A percentile compares a stretch with the other conserved stretches of the same genome.
Evolutionary conservation across 2,888 invertebrate genomes (phyloP).

Genomic region (Phymatocera aterrima): DNA sequence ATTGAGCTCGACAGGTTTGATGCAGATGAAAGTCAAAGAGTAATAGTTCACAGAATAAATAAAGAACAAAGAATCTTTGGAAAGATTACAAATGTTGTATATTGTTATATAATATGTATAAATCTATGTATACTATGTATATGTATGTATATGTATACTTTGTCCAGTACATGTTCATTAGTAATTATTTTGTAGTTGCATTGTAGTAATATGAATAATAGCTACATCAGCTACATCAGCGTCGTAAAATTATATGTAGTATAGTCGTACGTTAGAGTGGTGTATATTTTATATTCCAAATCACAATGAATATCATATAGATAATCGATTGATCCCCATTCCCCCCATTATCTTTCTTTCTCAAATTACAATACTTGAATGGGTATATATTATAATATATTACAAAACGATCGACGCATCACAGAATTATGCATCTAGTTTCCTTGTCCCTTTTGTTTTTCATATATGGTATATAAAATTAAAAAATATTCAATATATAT

Average conservation of each 20-base stretch:
- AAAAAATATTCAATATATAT: constrained; percentile 61
- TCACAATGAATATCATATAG: not conserved
- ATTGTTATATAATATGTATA: constrained; percentile 29
- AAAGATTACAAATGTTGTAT: constrained; percentile 44
- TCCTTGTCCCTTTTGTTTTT: no score
- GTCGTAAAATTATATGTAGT: no score
- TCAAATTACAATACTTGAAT: not conserved
- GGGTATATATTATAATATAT: constrained; percentile 40
- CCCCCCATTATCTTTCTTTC: not conserved
- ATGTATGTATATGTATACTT: constrained; percentile 27
- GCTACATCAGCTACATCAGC: constrained; percentile 6
- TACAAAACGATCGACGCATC: constrained; percentile 64
- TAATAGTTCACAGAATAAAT: not conserved
- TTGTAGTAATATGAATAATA: no score
- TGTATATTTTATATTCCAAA: not conserved
- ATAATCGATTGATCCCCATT: not conserved
- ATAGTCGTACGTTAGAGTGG: no score
- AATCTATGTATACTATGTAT: no score
- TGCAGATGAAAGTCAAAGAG: not conserved
- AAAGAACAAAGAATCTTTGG: constrained; percentile 14
- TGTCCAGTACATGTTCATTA: constrained; percentile 30
- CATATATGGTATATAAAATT: constrained; percentile 65
- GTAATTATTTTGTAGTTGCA: no score
- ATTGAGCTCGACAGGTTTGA: not conserved
- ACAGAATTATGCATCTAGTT: constrained; percentile 55